Percentiles rank a stretch among this genome's conserved stretches.
These are phyloP conservation scores for Phodopus roborovskii DNA, from an alignment of 2,113 vertebrate genomes.

Conservation along the genomic window DNA sequence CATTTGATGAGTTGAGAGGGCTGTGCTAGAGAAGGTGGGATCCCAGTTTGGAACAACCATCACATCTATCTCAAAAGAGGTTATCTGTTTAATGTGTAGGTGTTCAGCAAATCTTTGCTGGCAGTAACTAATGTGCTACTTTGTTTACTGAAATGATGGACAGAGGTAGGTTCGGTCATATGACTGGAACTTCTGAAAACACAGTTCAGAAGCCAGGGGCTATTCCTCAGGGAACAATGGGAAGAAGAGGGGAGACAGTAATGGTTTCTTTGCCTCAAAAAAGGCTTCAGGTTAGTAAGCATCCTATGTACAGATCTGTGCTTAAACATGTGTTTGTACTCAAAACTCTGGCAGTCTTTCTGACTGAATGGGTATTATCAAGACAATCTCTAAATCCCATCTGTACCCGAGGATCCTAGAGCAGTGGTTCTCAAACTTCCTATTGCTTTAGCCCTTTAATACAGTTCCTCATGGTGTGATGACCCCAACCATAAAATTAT, in stretches of 20 bases:
- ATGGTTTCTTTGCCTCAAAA: not conserved
- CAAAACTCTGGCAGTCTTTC: not conserved
- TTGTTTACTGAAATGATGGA: not conserved
- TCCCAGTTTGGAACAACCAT: not conserved
- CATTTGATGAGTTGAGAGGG: not conserved
- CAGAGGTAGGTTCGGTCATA: not conserved
- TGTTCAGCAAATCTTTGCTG: not conserved
- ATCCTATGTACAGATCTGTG: not conserved
- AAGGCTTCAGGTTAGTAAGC: not conserved
- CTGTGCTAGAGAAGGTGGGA: not conserved
- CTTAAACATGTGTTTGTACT: not conserved
- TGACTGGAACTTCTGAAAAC: not conserved
- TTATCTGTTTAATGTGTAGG: not conserved
- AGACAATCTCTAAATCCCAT: not conserved
- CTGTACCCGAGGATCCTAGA: not conserved
- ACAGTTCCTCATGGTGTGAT: not conserved
- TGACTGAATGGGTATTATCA: not conserved
- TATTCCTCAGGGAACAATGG: not conserved
- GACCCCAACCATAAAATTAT: not conserved
- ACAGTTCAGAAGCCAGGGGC: not conserved
- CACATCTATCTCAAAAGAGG: not conserved
- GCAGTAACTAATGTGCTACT: not conserved
- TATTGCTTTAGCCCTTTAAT: not conserved
- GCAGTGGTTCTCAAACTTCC: not conserved
- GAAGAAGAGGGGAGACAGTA: not conserved